Evolutionary conservation across 2,888 invertebrate genomes (phyloP).

Genomic region (Pecten maximus): DNA sequence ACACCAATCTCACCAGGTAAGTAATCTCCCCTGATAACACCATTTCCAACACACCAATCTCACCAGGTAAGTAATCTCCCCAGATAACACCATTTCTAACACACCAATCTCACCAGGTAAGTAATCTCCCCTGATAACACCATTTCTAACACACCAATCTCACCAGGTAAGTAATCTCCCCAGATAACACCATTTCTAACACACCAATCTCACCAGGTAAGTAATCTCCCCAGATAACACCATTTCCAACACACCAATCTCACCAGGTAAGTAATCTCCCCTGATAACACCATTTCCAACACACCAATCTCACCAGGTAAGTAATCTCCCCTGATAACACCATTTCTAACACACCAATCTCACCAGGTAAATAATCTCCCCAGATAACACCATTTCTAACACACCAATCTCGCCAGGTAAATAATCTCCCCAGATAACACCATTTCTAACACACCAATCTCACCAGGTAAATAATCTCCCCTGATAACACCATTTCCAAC

Average conservation of each 20-base stretch:
- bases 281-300: neutral
- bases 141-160: neutral
- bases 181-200: neutral
- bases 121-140: neutral
- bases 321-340: too few relatives aligned
- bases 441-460: conserved; percentile 38
- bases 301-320: neutral
- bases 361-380: conserved; percentile 30
- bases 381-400: conserved; percentile 30
- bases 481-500: conserved; percentile 35
- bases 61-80: neutral
- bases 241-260: neutral
- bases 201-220: neutral
- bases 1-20: neutral
- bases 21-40: neutral
- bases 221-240: too few relatives aligned
- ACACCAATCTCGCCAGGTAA: conserved; percentile 40
- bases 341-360: neutral
- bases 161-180: neutral
- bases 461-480: conserved; percentile 16
- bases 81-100: neutral
- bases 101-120: neutral
- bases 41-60: neutral
- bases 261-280: neutral
- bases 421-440: conserved; percentile 38